Evolutionary conservation across 2,888 invertebrate species (phyloP).

Genomic region (Zaprionus bogoriensis): DNA sequence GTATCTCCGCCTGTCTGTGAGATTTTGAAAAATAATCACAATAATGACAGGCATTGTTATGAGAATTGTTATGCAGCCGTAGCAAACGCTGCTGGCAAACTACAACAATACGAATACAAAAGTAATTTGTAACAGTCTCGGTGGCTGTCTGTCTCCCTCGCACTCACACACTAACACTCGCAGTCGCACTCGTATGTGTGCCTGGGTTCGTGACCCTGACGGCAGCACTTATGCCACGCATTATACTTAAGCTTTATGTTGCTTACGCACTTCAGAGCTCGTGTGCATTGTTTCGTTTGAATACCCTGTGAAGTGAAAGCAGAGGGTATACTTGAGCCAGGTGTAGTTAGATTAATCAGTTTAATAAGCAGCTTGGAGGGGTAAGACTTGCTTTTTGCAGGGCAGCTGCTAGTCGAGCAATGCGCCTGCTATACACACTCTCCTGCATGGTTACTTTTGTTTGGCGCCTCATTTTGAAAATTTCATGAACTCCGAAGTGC

Average conservation of each 20-base stretch:
- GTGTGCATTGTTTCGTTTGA: slow-evolving; percentile 44
- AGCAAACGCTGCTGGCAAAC: slow-evolving; percentile 41
- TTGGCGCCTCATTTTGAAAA: slow-evolving; percentile 48
- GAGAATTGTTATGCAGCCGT: slow-evolving; percentile 54
- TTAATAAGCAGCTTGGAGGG: background rate
- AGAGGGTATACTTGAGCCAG: background rate
- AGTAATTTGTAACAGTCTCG: slow-evolving; percentile 55
- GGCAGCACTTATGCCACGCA: slow-evolving; percentile 61
- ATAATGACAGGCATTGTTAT: slow-evolving; percentile 74
- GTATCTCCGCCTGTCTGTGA: slow-evolving; percentile 20
- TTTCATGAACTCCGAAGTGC: slow-evolving; percentile 62
- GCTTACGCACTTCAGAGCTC: slow-evolving; percentile 48
- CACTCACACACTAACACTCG: too few relatives aligned
- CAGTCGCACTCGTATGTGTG: slow-evolving; percentile 1
- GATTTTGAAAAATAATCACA: slow-evolving; percentile 77
- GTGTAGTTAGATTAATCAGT: background rate
- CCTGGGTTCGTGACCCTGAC: slow-evolving; percentile 41
- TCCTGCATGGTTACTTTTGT: slow-evolving; percentile 30
- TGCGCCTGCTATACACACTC: rapidly evolving
- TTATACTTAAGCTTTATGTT: slow-evolving; percentile 69
- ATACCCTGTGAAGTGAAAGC: background rate
- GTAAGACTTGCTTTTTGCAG: background rate
- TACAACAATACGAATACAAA: slow-evolving; percentile 41
- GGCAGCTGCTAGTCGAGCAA: background rate
- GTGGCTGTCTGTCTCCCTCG: slow-evolving; percentile 3